Evolutionary conservation across 2,113 vertebrate species (phyloP), one percentile per base, ranked within the genome.

Genomic region (Mugil cephalus): DNA sequence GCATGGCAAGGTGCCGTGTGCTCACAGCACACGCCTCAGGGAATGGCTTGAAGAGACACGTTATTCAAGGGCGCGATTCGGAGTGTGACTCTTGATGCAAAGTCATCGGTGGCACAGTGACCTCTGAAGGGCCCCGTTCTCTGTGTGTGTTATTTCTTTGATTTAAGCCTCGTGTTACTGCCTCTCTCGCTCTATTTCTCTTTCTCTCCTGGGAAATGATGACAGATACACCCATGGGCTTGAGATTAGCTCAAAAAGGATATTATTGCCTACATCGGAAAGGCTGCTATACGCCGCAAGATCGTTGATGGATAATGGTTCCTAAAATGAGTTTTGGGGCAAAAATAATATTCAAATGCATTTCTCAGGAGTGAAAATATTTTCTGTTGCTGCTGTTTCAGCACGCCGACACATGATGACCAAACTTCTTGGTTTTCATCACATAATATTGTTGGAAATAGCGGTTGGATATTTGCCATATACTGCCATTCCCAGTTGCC

Each of bases 61-160:
- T 88, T 82, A 85, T 83, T 87, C 76, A 84, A 77, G 56, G 79
- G 65, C 80, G 77, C 14, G 69, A 87, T 82, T 87, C 50, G 36
- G 69, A 80, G 65, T 77, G 77, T 62, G 87, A 82, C 58, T 90
- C 69, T 58, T 73, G 76, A 89, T 82, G 56, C 75, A 83, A 85
- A 73, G 79, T 85, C 77, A 83, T 87, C 87, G 84, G 81, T 78
- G 83, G 59, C 86, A 84, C 58, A 12, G n/a, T 82, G 86, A 90
- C 83, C 83, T 87, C 85, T 71, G 40, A 18, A 61, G 77, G 55
- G 21, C 65, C 68, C 62, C 34, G 46, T 53, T 79, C 66, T 69
- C 56, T 47, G 36, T 62, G 34, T 74, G 73, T 63, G 70, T 81
- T 86, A 86, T 87, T 86, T 77, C 74, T 82, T 83, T 88, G 83